phyloP scores from a whole-genome alignment of 2,113 vertebrate genomes.

The Phaethornis superciliosus region DNA sequence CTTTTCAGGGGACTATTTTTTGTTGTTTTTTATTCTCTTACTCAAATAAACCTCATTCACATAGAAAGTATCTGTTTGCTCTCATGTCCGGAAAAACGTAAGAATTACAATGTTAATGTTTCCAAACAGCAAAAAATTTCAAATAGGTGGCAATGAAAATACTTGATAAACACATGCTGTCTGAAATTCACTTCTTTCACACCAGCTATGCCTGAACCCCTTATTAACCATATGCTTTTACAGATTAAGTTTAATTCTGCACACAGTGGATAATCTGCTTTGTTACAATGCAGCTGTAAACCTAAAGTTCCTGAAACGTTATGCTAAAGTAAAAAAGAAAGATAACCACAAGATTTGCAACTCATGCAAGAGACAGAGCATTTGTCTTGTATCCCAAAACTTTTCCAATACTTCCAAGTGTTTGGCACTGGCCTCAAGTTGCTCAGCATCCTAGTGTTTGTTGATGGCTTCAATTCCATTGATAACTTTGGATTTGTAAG shows the following conservation, averaged over 20 bases:
- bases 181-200: slow-evolving; percentile 26
- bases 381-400: neutral
- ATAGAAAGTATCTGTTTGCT: neutral
- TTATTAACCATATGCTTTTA: slow-evolving; percentile 22
- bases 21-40: neutral
- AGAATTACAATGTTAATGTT: slow-evolving; percentile 28
- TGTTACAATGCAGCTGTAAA: neutral
- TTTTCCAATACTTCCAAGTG: neutral
- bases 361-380: neutral
- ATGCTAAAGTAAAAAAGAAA: neutral
- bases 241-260: slow-evolving; percentile 6
- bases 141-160: slow-evolving; percentile 24
- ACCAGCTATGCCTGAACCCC: neutral
- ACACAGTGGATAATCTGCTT: neutral
- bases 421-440: neutral
- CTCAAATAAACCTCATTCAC: neutral
- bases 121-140: slow-evolving; percentile 56
- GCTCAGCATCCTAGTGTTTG: neutral
- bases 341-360: neutral
- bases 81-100: slow-evolving; percentile 12
- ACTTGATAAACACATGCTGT: slow-evolving; percentile 31
- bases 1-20: neutral
- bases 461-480: neutral
- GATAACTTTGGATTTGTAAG: neutral
- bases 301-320: neutral